A percentile compares a stretch with the other conserved stretches of the same genome.
phyloP scores from a whole-genome alignment of 2,113 vertebrate genomes.

The Corynorhinus townsendii region DNA sequence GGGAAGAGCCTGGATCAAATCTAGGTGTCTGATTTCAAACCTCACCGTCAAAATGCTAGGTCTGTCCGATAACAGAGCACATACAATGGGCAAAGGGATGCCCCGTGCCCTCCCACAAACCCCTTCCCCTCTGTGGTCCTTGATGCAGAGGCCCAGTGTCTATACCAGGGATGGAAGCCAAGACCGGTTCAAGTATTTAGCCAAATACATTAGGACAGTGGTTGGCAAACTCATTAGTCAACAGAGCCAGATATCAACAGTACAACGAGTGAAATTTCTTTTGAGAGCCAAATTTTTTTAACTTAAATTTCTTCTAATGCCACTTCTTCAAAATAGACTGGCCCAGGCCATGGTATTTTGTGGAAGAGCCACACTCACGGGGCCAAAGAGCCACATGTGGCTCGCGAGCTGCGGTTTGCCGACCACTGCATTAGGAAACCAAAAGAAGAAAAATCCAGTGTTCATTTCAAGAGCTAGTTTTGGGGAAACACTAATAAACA shows the following conservation, averaged over 20 bases:
- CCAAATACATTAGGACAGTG: neutral
- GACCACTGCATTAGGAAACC: neutral
- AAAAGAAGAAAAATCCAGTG: neutral
- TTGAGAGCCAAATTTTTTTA: too few species aligned
- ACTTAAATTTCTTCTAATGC: too few species aligned
- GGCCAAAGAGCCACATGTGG: too few species aligned
- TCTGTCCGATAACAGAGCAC: neutral
- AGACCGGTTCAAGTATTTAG: neutral
- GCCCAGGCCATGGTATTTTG: too few species aligned
- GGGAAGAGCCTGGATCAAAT: neutral
- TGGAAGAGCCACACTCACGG: too few species aligned
- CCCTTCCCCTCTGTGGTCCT: fast-evolving
- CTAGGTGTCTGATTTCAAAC: neutral
- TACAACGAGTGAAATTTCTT: too few species aligned
- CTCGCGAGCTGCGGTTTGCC: too few species aligned
- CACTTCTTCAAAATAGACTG: too few species aligned
- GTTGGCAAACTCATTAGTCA: too few species aligned
- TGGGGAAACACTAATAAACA: neutral
- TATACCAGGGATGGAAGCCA: neutral
- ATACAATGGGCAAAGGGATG: neutral
- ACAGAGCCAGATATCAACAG: too few species aligned
- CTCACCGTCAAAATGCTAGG: neutral
- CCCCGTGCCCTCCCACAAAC: neutral
- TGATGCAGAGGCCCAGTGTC: neutral
- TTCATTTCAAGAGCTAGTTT: neutral